Base-by-base conservation (phyloP, 1,140 invertebrate genomes). In the Drosophila tani region DNA sequence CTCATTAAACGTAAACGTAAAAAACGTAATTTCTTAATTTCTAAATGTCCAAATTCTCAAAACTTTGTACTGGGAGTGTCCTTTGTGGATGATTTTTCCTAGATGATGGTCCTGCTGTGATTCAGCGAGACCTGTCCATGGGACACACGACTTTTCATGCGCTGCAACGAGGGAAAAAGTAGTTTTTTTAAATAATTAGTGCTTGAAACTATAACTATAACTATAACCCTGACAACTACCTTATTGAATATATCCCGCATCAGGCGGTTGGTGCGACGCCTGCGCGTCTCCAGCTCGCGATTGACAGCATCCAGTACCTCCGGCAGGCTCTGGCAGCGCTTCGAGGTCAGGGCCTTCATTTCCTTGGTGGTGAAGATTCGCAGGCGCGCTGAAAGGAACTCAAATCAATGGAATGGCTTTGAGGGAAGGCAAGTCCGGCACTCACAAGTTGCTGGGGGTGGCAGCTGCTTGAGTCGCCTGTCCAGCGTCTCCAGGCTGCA, bases 321-420 rank as follows among this genome's bases (percentile, higher is more conserved):
- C 1, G 91, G 91, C 63, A 92, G 56, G 11, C 38, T 64, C 15
- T 80, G 68, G 51, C 82, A 91, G 3, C 83, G 85, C 57, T 82
- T 87, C 29, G 55, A 82, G 17, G 91, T 92, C 51, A 92, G n/a
- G 0, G 91, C 91, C 57, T 92, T 92, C 91, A 92, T 92, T 57
- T 92, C 84, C 21, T 65, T 65, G 1, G 91, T 92, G 38, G 78
- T 53, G 27, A 92, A 91, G 27, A 92, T 60, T 15, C 91, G 75
- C 2, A 91, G 35, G 8, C 77, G 79, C 8, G 82, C 91, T 92
- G 62, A 6, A 51, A 60, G n/a, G 11, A 49, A 66, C 27, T 19
- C 15, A 59, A 38, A 32, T 46, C 49, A 56, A 21, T 29, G 12
- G 21, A 24, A 35, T 17, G 0, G 3, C 1, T 29, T 27, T 7